Evolutionary conservation across 1,140 invertebrate species (phyloP), one percentile per base, ranked within the genome.

Genomic region (Plodia interpunctella): DNA sequence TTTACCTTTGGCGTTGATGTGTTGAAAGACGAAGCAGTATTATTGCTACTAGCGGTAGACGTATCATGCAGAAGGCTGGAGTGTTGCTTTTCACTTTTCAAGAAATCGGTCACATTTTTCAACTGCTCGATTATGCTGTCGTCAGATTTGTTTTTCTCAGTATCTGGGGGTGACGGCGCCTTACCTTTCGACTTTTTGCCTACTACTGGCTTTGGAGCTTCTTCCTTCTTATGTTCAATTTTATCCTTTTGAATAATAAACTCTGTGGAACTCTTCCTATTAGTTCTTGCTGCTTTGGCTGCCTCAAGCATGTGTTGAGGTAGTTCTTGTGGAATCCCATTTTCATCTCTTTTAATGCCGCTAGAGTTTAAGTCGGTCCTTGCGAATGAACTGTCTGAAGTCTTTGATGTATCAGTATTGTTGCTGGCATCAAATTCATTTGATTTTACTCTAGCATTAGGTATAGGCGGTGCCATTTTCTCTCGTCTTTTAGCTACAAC

Each of bases 161-260:
- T 65, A 28, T 87, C 89, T 9, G 94, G 94, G 0, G 94, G 94
- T 0, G 91, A 92, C 0, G 94, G 94, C 10, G 94, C 94, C 88
- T 94, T 95, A 0, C 94, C 92, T 74, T 95, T 95, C 18, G 91
- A 92, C 69, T 93, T 94, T 59, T 94, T 93, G n/a, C n/a, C n/a
- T n/a, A n/a, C n/a, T 80, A 62, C 76, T 80, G 81, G 83, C 74
- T 89, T 88, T 10, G 87, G 83, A 49, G 80, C 80, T 66, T 91
- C 91, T 18, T 90, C 88, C 65, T 80, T 83, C 65, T 87, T 90
- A n/a, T 69, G 61, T 25, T 83, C 83, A n/a, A 60, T 44, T 63
- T 80, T 85, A 57, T 84, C 80, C 63, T 80, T 81, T 21, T 90
- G 88, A 52, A 70, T 72, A 32, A 76, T 60, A 35, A 81, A 59